These are phyloP conservation scores for Leucophora obtusa DNA, from an alignment of 2,888 invertebrate genomes.

Conservation along the genomic window DNA sequence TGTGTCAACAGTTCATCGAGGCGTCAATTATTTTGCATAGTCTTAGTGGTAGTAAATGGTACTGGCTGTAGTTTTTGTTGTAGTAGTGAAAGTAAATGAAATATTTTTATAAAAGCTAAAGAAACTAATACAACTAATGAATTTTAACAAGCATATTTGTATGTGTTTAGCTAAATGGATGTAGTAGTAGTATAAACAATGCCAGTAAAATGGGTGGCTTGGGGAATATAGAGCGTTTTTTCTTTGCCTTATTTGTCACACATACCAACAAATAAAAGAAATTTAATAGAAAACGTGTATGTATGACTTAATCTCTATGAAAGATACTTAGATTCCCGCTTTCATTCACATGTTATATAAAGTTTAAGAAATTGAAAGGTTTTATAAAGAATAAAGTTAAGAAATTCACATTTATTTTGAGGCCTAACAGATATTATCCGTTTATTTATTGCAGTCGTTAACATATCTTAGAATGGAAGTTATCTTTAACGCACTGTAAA, in stretches of 20 bases:
- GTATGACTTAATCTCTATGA: conserved; percentile 75
- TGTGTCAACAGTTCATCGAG: conserved; percentile 77
- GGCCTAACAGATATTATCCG: conserved; percentile 75
- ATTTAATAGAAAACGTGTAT: conserved; percentile 72
- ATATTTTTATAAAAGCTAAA: conserved; percentile 59
- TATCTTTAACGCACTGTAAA: conserved; percentile 48
- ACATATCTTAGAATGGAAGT: conserved; percentile 72
- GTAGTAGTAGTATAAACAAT: not conserved
- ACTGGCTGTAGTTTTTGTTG: conserved; percentile 6
- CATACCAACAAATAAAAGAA: conserved; percentile 26
- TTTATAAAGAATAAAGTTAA: conserved; percentile 47
- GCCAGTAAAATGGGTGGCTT: not conserved
- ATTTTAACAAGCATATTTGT: conserved; percentile 71
- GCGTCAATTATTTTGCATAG: conserved; percentile 78
- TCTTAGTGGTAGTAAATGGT: conserved; percentile 17
- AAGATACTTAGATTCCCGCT: conserved; percentile 69
- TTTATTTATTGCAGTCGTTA: conserved; percentile 77
- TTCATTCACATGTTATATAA: conserved; percentile 40
- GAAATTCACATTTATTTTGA: conserved; percentile 63
- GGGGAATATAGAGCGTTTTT: conserved; percentile 8
- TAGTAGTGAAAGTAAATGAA: conserved; percentile 51
- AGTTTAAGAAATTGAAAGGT: not conserved
- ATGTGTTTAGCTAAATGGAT: not conserved
- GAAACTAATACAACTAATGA: conserved; percentile 75
- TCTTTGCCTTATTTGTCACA: conserved; percentile 50